Conservation (phyloP, 2,888 invertebrate genomes). For the Flabesymbios commensalis region DNA sequence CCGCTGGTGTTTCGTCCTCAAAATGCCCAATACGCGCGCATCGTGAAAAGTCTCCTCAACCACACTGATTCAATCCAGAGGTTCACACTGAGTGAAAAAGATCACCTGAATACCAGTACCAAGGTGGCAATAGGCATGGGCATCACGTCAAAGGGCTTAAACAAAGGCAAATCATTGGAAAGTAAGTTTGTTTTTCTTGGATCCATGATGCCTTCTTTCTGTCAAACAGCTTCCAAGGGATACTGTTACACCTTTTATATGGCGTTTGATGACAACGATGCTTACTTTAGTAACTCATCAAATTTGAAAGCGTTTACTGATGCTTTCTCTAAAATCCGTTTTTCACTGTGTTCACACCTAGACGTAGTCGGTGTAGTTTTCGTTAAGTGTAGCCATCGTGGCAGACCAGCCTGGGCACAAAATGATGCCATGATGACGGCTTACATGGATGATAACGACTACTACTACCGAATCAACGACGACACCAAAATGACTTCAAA, state of each 20-base stretch:
- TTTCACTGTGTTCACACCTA: constrained; percentile 7
- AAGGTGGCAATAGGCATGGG: no score
- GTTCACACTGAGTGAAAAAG: no score
- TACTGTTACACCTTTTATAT: constrained; percentile 33
- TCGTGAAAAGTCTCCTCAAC: no score
- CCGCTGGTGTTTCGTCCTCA: no score
- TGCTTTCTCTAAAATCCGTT: constrained; percentile 2
- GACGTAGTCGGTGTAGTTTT: constrained; percentile 18
- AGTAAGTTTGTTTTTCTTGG: no score
- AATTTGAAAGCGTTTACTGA: constrained; percentile 5
- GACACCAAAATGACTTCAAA: constrained; percentile 19
- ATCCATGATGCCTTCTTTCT: constrained; percentile 33
- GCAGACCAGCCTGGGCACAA: constrained; percentile 38
- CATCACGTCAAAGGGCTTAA: no score
- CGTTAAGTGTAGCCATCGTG: constrained; percentile 27
- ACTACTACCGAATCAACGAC: constrained; percentile 36
- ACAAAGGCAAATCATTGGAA: no score
- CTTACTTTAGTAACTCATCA: constrained; percentile 8
- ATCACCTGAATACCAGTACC: no score
- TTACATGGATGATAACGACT: constrained; percentile 29
- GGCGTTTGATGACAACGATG: constrained; percentile 28
- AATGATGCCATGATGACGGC: constrained; percentile 40
- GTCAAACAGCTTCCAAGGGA: constrained; percentile 19
- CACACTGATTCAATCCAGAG: no score
- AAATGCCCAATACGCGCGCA: no score